Conservation (phyloP, 2,888 invertebrate genomes). For the Drosophila demipolita region DNA sequence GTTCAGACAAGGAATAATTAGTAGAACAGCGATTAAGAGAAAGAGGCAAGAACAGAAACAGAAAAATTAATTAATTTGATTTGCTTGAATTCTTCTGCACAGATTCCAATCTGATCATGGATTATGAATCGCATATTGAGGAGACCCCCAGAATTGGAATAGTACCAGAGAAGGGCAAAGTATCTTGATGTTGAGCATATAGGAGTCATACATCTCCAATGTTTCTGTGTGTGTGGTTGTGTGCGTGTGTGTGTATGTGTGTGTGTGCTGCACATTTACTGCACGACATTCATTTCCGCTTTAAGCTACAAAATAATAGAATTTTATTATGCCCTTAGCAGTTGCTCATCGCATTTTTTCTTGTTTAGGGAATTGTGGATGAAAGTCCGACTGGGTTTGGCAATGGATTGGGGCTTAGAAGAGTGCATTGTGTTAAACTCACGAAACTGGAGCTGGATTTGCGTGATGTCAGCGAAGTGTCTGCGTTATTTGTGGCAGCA, state of each 20-base stretch:
- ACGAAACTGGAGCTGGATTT: background rate
- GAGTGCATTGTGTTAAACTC: slow-evolving; percentile 31
- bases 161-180: too few relatives aligned
- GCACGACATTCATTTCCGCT: slow-evolving; percentile 68
- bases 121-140: background rate
- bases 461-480: slow-evolving; percentile 50
- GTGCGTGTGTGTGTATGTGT: background rate
- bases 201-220: slow-evolving; percentile 12
- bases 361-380: background rate
- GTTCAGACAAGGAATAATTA: too few relatives aligned
- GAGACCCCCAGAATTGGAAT: background rate
- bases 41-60: background rate
- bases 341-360: slow-evolving; percentile 42
- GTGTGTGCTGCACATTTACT: slow-evolving; percentile 39
- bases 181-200: background rate
- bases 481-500: slow-evolving; percentile 58
- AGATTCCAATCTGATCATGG: background rate
- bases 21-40: background rate
- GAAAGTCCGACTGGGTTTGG: background rate
- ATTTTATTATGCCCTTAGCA: slow-evolving; percentile 76
- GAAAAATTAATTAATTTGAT: background rate
- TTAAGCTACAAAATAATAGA: slow-evolving; percentile 64
- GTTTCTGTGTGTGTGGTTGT: background rate
- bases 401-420: background rate
- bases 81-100: background rate